phyloP scores from a whole-genome alignment of 2,797 vertebrate genomes.

The Acanthopagrus latus region DNA sequence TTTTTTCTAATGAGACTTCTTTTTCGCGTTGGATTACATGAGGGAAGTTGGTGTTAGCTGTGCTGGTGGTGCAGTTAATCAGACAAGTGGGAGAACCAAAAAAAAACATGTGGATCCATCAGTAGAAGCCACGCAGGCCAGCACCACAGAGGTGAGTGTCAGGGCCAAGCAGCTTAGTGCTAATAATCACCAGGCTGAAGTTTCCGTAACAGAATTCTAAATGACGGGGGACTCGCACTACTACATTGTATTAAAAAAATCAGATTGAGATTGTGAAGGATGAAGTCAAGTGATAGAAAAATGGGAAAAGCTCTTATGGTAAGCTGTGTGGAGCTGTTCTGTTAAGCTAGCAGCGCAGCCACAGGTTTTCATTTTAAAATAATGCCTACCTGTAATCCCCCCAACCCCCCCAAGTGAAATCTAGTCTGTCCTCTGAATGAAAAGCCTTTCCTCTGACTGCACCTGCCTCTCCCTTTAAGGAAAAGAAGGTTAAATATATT shows the following conservation, averaged over 20 bases:
- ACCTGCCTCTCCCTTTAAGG: neutral
- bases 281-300: slow-evolving; percentile 20
- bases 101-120: slow-evolving; percentile 30
- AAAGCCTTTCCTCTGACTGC: slow-evolving; percentile 18
- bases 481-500: slow-evolving; percentile 1
- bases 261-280: slow-evolving; percentile 11
- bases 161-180: slow-evolving; percentile 25
- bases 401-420: slow-evolving; percentile 11
- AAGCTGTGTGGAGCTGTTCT: slow-evolving; percentile 15
- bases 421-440: slow-evolving; percentile 1
- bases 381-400: slow-evolving; percentile 44
- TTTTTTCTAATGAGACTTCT: neutral
- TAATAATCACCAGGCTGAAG: slow-evolving; percentile 23
- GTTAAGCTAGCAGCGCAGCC: slow-evolving; percentile 3
- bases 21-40: neutral
- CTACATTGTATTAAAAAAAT: slow-evolving; percentile 11
- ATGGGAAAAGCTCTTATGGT: neutral
- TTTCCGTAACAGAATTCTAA: slow-evolving; percentile 15
- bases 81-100: slow-evolving; percentile 6
- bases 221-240: neutral
- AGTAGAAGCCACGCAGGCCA: neutral
- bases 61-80: slow-evolving; percentile 26
- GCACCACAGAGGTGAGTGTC: slow-evolving; percentile 27
- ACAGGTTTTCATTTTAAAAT: slow-evolving; percentile 29
- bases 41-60: neutral